Conservation (phyloP, 1,140 invertebrate genomes). For the Aphaenogaster floridana region DNA sequence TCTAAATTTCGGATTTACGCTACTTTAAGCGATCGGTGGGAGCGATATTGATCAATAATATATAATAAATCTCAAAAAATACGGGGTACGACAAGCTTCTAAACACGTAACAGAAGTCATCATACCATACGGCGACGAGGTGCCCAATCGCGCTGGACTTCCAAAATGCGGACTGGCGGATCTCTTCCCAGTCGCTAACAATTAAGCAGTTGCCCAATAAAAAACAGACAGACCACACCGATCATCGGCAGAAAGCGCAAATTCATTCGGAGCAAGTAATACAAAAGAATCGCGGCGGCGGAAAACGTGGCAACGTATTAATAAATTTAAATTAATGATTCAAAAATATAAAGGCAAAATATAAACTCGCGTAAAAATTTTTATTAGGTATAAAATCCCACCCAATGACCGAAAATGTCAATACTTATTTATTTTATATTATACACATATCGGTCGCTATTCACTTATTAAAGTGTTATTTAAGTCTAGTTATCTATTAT, state of each 20-base stretch:
- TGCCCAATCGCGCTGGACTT: slow-evolving; percentile 81
- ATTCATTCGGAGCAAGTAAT: background rate
- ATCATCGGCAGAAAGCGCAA: slow-evolving; percentile 19
- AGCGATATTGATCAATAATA: background rate
- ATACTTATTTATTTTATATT: background rate
- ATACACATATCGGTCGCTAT: background rate
- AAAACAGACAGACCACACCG: slow-evolving; percentile 25
- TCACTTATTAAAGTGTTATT: slow-evolving; percentile 12
- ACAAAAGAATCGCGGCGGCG: background rate
- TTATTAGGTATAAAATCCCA: background rate
- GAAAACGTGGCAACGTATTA: background rate
- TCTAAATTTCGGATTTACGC: background rate
- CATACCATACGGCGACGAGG: slow-evolving; percentile 80
- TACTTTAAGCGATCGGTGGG: no score
- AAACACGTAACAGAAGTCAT: slow-evolving; percentile 73
- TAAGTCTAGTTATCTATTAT: background rate
- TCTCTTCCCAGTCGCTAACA: slow-evolving; percentile 81
- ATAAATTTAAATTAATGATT: background rate
- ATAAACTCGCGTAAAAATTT: background rate
- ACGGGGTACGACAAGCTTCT: background rate
- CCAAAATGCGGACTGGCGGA: slow-evolving; percentile 83
- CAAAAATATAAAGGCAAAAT: background rate
- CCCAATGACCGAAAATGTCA: background rate
- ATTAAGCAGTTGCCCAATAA: slow-evolving; percentile 47
- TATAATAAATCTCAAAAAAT: slow-evolving; percentile 16